These are phyloP conservation scores for Tridacna crocea DNA, from an alignment of 2,888 invertebrate genomes.

Conservation along the genomic window DNA sequence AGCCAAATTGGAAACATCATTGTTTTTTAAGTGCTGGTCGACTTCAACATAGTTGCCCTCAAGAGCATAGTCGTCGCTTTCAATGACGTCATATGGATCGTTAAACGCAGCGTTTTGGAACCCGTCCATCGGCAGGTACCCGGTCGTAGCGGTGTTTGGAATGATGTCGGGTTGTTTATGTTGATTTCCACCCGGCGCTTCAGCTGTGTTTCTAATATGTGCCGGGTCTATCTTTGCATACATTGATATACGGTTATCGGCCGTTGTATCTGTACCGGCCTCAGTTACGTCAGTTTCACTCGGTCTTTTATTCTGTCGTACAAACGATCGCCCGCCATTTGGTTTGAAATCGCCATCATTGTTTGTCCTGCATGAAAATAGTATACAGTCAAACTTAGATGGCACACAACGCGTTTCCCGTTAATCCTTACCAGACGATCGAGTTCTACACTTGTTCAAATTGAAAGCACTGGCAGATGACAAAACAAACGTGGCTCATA, in stretches of 20 bases:
- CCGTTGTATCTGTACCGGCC: neutral
- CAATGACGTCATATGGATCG: constrained; percentile 4
- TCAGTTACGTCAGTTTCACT: neutral
- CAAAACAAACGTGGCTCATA: neutral
- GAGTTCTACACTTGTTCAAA: too few species aligned
- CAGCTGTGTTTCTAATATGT: neutral
- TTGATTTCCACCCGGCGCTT: neutral
- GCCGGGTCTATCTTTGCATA: constrained; percentile 14
- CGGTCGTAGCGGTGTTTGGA: neutral
- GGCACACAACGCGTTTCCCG: too few species aligned
- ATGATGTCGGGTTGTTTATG: constrained; percentile 7
- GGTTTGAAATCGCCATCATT: neutral
- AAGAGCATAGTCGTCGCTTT: neutral
- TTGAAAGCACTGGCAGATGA: too few species aligned
- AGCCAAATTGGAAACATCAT: neutral
- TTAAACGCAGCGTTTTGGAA: neutral
- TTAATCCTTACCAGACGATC: too few species aligned
- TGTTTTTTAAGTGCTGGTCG: neutral
- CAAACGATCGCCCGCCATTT: constrained; percentile 3
- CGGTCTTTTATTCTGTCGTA: neutral
- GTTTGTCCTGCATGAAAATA: neutral
- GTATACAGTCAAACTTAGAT: too few species aligned
- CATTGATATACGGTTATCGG: neutral
- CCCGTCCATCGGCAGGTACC: constrained; percentile 13
- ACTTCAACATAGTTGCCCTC: constrained; percentile 4